phyloP scores from a whole-genome alignment of 2,797 vertebrate genomes.

The Urophycis tenuis region DNA sequence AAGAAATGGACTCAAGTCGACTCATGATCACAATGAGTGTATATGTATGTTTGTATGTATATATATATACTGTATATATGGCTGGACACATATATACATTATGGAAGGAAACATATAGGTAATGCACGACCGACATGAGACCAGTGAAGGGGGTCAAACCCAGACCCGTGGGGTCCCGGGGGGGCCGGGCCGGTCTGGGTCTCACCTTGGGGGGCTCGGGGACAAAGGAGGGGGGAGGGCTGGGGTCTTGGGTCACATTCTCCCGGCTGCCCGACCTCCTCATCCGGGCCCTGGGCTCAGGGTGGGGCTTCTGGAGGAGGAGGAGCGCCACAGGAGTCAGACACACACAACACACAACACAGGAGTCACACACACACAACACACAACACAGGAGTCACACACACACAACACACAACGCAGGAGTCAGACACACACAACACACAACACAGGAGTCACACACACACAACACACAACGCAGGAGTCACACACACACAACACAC shows the following conservation, averaged over 20 bases:
- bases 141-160: background rate
- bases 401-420: background rate
- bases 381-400: constrained; percentile 3
- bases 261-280: constrained; percentile 82
- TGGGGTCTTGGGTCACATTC: constrained; percentile 78
- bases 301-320: constrained; percentile 64
- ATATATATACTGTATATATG: background rate
- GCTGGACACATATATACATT: background rate
- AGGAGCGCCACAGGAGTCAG: background rate
- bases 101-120: no score
- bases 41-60: no score
- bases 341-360: constrained; percentile 22
- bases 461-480: constrained; percentile 14
- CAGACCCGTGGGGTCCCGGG: background rate
- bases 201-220: constrained; percentile 96
- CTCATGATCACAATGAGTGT: background rate
- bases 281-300: constrained; percentile 78
- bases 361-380: background rate
- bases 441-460: background rate
- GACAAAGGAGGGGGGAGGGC: constrained; percentile 91
- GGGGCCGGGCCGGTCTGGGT: background rate
- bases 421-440: background rate
- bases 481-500: constrained; percentile 8
- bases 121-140: no score
- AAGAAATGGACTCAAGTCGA: background rate